A percentile compares a stretch with the other conserved stretches of the same genome.
phyloP scores from a whole-genome alignment of 2,797 vertebrate species.

The Melanotaenia nigrans region DNA sequence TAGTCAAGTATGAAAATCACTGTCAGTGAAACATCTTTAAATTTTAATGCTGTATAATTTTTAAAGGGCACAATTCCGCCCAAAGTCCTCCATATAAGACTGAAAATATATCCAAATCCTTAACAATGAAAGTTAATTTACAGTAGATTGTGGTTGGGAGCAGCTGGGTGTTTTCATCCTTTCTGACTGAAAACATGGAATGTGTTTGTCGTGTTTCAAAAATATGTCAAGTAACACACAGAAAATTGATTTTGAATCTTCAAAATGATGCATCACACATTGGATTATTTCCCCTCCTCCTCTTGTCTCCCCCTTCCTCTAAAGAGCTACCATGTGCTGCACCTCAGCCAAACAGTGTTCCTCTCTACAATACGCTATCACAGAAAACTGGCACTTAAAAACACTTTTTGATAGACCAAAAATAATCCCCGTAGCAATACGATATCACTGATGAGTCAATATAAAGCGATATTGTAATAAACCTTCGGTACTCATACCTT shows the following conservation, averaged over 20 bases:
- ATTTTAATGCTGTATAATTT: not conserved
- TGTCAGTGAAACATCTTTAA: not conserved
- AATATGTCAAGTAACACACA: not conserved
- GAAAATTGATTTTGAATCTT: not conserved
- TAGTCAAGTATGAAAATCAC: not conserved
- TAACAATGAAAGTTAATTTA: no score
- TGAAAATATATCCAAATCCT: not conserved
- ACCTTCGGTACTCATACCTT: slow-evolving; percentile 18
- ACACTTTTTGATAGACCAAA: not conserved
- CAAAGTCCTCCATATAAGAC: not conserved
- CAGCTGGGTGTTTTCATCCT: no score
- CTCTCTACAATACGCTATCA: no score
- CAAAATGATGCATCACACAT: not conserved
- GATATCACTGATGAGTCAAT: not conserved
- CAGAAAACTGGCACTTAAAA: not conserved
- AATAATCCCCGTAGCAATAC: not conserved
- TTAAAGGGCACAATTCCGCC: no score
- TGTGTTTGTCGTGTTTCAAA: no score
- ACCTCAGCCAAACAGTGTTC: not conserved
- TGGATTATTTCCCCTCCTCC: not conserved
- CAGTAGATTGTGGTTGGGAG: no score
- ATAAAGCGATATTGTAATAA: not conserved
- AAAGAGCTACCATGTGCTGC: not conserved
- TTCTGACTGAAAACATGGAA: no score
- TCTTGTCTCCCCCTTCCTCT: not conserved